Evolutionary conservation across 2,113 vertebrate species (phyloP), one percentile per base, ranked within the genome.

Genomic region (Dolichallabes microphthalmus): DNA sequence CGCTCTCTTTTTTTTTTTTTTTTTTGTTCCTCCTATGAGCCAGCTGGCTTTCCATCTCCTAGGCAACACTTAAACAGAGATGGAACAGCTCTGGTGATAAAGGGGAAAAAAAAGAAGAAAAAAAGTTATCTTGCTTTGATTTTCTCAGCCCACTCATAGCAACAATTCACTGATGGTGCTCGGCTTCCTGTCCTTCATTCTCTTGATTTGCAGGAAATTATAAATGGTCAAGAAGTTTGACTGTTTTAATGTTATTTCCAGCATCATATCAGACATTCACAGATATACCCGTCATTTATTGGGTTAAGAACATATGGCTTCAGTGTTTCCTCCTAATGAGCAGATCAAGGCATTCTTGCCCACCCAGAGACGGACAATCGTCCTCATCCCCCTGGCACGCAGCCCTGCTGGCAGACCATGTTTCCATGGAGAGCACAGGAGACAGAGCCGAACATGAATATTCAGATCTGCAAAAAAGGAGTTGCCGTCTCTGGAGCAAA

Each of bases 341-440:
- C 50, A 58, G 83, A 85, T 85, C 83, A 78, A 79, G 64, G 83
- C 13, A 64, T 45, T 57, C 22, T 45, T 80, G 80, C 82, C 30
- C 68, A 86, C 75, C 75, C 57, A 68, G 55, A 83, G 76, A 64
- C 3, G 74, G 57, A 45, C 45, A 25, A 15, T 53, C 32, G 19
- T 88, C 60, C 85, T 85, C 78, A 39, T 88, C 75, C 81, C 71
- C 60, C 71, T 86, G 85, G 88, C 88, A 66, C 27, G 76, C 50
- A 60, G 71, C 63, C 53, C 6, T 2, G 32, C 5, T 80, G 76
- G 84, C 76, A 73, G 79, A 73, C 84, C 22, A 13, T 55, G 84
- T 87, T 89, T 81, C 88, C 73, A 88, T 88, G 86, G 82, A 88
- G 84, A 88, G 30, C 20, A 39, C 50, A 88, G 85, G 82, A 73